A percentile compares a stretch with the other conserved stretches of the same genome.
Conservation (phyloP, 1,140 invertebrate genomes). For the Listronotus bonariensis region DNA sequence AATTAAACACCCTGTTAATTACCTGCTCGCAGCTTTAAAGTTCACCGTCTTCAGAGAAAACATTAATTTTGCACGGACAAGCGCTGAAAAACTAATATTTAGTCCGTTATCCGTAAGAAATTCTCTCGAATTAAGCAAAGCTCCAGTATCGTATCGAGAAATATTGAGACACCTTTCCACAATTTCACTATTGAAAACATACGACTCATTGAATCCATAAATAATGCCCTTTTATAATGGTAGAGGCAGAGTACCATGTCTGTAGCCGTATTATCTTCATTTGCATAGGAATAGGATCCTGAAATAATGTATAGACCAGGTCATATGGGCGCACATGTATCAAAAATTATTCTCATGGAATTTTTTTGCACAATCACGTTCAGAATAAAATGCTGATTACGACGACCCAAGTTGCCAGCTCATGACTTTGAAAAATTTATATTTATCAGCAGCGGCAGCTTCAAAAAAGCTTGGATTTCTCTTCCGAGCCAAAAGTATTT, state of each 20-base stretch:
- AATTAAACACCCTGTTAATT: background rate
- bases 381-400: no score
- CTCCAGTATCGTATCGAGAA: constrained; percentile 54
- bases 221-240: constrained; percentile 82
- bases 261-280: constrained; percentile 71
- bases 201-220: constrained; percentile 88
- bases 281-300: constrained; percentile 82
- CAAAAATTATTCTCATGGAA: no score
- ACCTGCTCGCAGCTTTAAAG: constrained; percentile 75
- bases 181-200: constrained; percentile 84
- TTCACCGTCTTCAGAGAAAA: constrained; percentile 89
- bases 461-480: no score
- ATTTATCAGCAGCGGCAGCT: no score
- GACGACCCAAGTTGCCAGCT: no score
- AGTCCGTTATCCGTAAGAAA: constrained; percentile 67
- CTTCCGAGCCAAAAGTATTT: no score
- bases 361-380: no score
- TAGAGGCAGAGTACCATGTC: constrained; percentile 75
- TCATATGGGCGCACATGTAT: no score
- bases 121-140: constrained; percentile 62
- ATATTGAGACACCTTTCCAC: constrained; percentile 68
- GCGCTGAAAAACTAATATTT: constrained; percentile 74
- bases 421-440: no score
- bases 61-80: constrained; percentile 71
- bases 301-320: constrained; percentile 22